These are phyloP conservation scores for Cyrtodaria siliqua DNA, from an alignment of 2,888 invertebrate species.

Conservation along the genomic window DNA sequence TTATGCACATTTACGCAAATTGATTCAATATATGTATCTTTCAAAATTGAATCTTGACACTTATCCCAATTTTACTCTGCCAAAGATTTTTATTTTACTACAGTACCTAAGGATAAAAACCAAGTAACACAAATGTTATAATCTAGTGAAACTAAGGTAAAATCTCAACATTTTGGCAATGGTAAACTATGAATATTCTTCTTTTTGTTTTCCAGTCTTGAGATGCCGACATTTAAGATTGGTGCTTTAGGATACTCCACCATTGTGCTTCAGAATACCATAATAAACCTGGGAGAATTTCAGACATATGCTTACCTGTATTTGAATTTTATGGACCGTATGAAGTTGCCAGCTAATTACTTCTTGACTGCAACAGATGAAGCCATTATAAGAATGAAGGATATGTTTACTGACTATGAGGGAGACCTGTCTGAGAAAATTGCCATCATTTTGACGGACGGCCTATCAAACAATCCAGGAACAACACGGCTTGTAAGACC, in stretches of 20 bases:
- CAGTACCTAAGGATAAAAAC: too few relatives aligned
- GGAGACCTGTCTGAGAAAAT: constrained; percentile 25
- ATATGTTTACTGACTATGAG: constrained; percentile 5
- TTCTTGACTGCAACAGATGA: constrained; percentile 15
- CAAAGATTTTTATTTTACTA: too few relatives aligned
- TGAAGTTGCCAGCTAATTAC: neutral
- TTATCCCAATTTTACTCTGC: too few relatives aligned
- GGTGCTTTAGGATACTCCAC: constrained; percentile 20
- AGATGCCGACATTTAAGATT: constrained; percentile 21
- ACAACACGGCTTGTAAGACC: too few relatives aligned
- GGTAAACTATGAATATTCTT: too few relatives aligned
- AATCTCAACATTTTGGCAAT: too few relatives aligned
- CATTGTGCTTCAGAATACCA: neutral
- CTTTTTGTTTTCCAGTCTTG: constrained; percentile 38
- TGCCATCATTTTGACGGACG: constrained; percentile 19
- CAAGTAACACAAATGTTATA: too few relatives aligned
- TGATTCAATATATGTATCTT: too few relatives aligned
- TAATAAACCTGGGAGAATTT: constrained; percentile 17
- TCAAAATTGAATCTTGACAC: too few relatives aligned
- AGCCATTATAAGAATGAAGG: constrained; percentile 14
- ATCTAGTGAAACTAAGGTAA: too few relatives aligned
- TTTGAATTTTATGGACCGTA: constrained; percentile 13
- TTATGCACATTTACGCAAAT: too few relatives aligned
- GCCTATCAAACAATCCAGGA: too few relatives aligned
- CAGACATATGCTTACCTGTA: constrained; percentile 27